These are phyloP conservation scores for Chaetorhynchus papuensis DNA, from an alignment of 2,113 vertebrate genomes.

Conservation along the genomic window DNA sequence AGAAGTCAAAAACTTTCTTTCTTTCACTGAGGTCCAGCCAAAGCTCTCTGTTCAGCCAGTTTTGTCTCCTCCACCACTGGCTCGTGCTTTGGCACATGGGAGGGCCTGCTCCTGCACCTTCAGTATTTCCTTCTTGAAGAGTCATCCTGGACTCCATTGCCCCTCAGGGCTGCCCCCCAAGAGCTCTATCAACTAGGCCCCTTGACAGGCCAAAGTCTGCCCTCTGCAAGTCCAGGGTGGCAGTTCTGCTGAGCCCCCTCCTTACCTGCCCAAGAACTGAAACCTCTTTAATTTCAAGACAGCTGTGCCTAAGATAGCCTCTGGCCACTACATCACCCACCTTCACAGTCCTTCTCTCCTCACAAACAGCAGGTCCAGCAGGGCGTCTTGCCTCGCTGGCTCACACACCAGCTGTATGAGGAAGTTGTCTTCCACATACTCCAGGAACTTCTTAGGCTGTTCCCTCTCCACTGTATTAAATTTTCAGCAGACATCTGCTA, in stretches of 20 bases:
- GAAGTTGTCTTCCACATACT: not conserved
- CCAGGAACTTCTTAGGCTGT: not conserved
- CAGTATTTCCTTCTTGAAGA: not conserved
- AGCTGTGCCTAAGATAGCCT: not conserved
- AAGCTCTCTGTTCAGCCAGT: not conserved
- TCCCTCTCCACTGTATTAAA: not conserved
- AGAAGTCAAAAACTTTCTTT: not conserved
- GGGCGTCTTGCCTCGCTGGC: not conserved
- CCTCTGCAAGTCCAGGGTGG: not conserved
- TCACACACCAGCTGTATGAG: not conserved
- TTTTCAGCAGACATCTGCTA: not conserved
- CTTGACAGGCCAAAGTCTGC: not conserved
- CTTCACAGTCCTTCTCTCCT: not conserved
- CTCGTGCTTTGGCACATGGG: fast-evolving
- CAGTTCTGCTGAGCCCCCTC: not conserved
- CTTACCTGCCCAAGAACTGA: not conserved
- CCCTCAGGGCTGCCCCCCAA: not conserved
- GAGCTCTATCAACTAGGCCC: not conserved
- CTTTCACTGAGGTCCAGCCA: not conserved
- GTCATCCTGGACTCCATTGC: not conserved
- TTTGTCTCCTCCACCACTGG: not conserved
- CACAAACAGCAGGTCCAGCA: not conserved
- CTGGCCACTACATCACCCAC: not conserved
- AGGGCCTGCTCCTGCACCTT: not conserved
- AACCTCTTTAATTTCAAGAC: not conserved